Conservation (phyloP, 2,888 invertebrate species). For the Ennomos erosarius region DNA sequence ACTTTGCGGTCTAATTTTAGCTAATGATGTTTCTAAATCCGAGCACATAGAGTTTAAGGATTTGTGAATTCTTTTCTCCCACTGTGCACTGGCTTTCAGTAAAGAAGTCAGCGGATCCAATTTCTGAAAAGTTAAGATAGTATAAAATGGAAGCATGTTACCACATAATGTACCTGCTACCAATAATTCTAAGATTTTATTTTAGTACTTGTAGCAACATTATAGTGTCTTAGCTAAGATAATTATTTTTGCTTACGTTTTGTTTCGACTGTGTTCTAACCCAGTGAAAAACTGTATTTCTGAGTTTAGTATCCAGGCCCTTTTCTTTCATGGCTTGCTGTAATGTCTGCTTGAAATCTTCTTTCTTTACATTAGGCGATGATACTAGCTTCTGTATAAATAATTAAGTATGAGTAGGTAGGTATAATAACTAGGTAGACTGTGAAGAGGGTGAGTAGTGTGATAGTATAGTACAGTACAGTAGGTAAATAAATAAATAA, state of each 20-base stretch:
- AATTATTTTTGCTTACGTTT: conserved; percentile 63
- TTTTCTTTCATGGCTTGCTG: conserved; percentile 91
- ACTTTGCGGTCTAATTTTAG: conserved; percentile 89
- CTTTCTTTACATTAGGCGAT: conserved; percentile 89
- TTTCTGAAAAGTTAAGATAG: conserved; percentile 61
- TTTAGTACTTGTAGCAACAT: too few species aligned
- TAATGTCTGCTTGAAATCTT: conserved; percentile 91
- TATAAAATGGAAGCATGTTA: too few species aligned
- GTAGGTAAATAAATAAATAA: too few species aligned
- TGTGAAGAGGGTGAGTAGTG: too few species aligned
- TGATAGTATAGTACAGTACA: too few species aligned
- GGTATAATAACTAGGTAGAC: too few species aligned
- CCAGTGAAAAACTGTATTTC: conserved; percentile 94
- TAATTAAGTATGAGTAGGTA: neutral
- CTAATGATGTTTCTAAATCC: conserved; percentile 94
- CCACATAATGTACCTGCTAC: too few species aligned
- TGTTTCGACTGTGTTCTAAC: conserved; percentile 85
- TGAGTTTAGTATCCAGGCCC: conserved; percentile 92
- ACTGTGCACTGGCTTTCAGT: conserved; percentile 93
- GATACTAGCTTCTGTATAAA: conserved; percentile 89
- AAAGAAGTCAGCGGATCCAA: conserved; percentile 90
- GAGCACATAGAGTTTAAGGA: conserved; percentile 97
- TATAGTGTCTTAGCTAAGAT: too few species aligned
- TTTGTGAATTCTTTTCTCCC: conserved; percentile 97
- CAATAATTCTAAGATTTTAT: too few species aligned